Evolutionary conservation across 2,113 vertebrate genomes (phyloP), one percentile per base, ranked within the genome.

Genomic region (Rhinopithecus roxellana): DNA sequence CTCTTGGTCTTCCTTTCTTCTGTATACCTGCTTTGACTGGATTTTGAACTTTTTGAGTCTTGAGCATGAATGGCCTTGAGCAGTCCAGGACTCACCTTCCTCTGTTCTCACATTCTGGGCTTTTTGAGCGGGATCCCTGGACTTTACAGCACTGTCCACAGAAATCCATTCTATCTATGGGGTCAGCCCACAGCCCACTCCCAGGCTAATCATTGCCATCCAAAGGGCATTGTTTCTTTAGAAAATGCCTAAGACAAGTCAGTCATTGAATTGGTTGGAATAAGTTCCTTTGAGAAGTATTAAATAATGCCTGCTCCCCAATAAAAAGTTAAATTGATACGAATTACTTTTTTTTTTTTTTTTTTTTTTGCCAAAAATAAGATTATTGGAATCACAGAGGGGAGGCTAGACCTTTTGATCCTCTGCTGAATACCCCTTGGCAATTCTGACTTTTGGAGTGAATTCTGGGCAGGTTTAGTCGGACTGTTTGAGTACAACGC

Each of bases 401-500:
- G 17, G 14, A 69, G 43, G 52, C 8, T 85, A 40, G 77, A 57
- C 75, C 14, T 96, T 97, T 95, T 97, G 96, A 96, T 97, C 78
- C 57, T 84, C n/a, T 59, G 17, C 12, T 87, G 57, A 90, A 25
- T 14, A 20, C 64, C 75, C 35, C 18, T 6, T 30, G 97, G 92
- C 75, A 55, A 61, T 75, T 40, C 87, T 96, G 92, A 89, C 48
- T 80, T 86, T 89, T 81, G 50, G 52, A 81, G 8, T 43, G 57
- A 48, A 67, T 81, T 90, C 72, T 67, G 85, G 96, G 88, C 87
- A 80, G 69, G 43, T 86, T 84, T 18, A 17, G 92, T 90, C 82
- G 72, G 48, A 88, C 52, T 6, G 48, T 77, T 89, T 74, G 45
- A 85, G 12, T 10, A 8, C 8, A 22, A 4, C 0, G 77, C 64